Evolutionary conservation across 2,797 vertebrate species (phyloP).

Genomic region (Lepidocolaptes lacrymiger): DNA sequence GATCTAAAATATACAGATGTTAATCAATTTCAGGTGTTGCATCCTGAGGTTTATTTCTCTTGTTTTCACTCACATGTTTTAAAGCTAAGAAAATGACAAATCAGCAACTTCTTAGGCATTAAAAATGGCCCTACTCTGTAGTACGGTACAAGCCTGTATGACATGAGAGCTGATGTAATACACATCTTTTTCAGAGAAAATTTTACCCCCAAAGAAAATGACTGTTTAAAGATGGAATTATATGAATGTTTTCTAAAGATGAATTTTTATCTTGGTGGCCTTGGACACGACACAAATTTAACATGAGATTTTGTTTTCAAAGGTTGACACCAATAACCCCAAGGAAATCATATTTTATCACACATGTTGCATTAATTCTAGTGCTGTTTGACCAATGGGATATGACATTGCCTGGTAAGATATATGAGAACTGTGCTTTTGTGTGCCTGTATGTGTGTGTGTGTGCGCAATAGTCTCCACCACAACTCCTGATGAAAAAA

Average conservation of each 20-base stretch:
- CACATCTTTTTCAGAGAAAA: neutral
- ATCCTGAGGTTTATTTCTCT: neutral
- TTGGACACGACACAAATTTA: neutral
- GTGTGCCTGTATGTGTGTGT: neutral
- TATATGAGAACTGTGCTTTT: neutral
- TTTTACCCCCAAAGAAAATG: neutral
- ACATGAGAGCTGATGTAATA: neutral
- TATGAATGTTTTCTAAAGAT: neutral
- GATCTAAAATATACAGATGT: neutral
- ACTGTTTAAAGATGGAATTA: neutral
- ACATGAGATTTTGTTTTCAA: conserved; percentile 13
- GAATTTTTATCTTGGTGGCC: neutral
- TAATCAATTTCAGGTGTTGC: neutral
- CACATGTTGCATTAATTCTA: neutral
- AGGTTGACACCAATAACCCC: neutral
- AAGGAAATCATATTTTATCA: neutral
- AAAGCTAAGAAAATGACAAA: neutral
- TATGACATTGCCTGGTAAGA: neutral
- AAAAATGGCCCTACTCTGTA: neutral
- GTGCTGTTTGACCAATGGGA: neutral
- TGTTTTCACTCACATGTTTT: neutral
- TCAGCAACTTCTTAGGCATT: neutral
- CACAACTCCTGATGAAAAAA: neutral
- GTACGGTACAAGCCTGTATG: neutral
- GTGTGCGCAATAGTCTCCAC: neutral